A percentile compares a stretch with the other conserved stretches of the same genome.
Evolutionary conservation across 1,140 invertebrate species (phyloP).

Genomic region (Zaprionus africanus): DNA sequence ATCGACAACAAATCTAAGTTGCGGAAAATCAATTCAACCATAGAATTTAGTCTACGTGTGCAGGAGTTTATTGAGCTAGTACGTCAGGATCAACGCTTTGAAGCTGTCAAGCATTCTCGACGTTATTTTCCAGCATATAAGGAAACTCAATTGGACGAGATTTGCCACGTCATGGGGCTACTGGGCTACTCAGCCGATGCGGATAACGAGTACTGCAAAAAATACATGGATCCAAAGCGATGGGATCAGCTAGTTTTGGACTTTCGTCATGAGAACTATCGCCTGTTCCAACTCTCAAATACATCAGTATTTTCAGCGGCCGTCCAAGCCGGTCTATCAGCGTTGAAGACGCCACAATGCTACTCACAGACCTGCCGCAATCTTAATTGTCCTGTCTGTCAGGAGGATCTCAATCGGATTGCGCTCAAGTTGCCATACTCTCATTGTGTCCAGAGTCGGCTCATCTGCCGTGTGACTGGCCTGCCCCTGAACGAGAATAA

Average conservation of each 20-base stretch:
- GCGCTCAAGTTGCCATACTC: slow-evolving; percentile 95
- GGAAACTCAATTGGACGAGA: slow-evolving; percentile 93
- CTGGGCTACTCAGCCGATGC: slow-evolving; percentile 94
- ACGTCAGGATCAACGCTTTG: slow-evolving; percentile 92
- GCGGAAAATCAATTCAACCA: slow-evolving; percentile 94
- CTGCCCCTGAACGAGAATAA: slow-evolving; percentile 98
- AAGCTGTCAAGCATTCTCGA: slow-evolving; percentile 97
- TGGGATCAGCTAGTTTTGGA: slow-evolving; percentile 95
- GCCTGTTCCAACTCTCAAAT: slow-evolving; percentile 95
- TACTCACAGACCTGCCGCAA: slow-evolving; percentile 88
- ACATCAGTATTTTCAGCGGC: slow-evolving; percentile 96
- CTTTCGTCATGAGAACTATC: slow-evolving; percentile 97
- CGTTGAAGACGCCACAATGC: slow-evolving; percentile 97
- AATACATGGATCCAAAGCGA: slow-evolving; percentile 85
- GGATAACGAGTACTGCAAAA: slow-evolving; percentile 87
- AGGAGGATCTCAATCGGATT: slow-evolving; percentile 93
- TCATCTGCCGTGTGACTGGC: slow-evolving; percentile 94
- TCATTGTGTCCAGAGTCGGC: slow-evolving; percentile 97
- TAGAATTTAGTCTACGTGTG: slow-evolving; percentile 96
- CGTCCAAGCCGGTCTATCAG: slow-evolving; percentile 94
- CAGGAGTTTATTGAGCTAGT: slow-evolving; percentile 98
- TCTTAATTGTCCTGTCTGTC: slow-evolving; percentile 97
- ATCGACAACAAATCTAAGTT: slow-evolving; percentile 98
- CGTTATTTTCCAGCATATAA: slow-evolving; percentile 96
- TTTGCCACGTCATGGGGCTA: slow-evolving; percentile 97